Evolutionary conservation across 2,888 invertebrate species (phyloP), one percentile per base, ranked within the genome.

Genomic region (Tenthredo notha): DNA sequence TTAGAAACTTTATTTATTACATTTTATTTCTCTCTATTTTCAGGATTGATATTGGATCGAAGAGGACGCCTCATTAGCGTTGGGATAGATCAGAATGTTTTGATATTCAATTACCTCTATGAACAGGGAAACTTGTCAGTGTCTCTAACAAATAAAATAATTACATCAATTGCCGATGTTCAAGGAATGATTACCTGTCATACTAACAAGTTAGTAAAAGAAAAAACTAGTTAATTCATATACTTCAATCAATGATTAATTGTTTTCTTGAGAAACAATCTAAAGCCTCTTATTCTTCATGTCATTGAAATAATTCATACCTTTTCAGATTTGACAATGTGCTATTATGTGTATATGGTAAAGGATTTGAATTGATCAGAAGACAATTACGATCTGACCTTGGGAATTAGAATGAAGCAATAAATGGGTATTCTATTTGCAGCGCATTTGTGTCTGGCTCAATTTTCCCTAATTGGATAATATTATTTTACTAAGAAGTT

Each of bases 291-390:
- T 33, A 85, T 80, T 87, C 77, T 84, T 65, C 65, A 65, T 33
- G 21, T 80, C 3, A 70, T 33, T 54, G 4, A 78, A 10, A 61
- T 25, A n/a, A 75, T 47, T 25, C n/a, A 80, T 87, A 85, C 86
- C 89, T 85, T 90, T 89, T 88, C 89, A 91, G 90, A 86, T 88
- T 91, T 47, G 85, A 88, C 67, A 85, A 88, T 61, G 89, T 93
- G 86, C 88, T 92, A 82, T 88, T 93, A 40, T 94, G 94, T 90
- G 89, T 95, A 18, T 95, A 94, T 90, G 95, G 95, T 61, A 94
- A 94, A 91, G 95, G 95, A 47, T 90, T 95, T 78, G 95, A 95
- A 91, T 87, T 94, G n/a, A 87, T 93, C 77, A 58, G 80, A 74
- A 84, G 61, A 85, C 29, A 65, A 25, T 12, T 40, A 47, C 25